Percentiles rank a stretch among this genome's conserved stretches.
phyloP scores from a whole-genome alignment of 2,888 invertebrate genomes.

The Tenthredo mesomela region DNA sequence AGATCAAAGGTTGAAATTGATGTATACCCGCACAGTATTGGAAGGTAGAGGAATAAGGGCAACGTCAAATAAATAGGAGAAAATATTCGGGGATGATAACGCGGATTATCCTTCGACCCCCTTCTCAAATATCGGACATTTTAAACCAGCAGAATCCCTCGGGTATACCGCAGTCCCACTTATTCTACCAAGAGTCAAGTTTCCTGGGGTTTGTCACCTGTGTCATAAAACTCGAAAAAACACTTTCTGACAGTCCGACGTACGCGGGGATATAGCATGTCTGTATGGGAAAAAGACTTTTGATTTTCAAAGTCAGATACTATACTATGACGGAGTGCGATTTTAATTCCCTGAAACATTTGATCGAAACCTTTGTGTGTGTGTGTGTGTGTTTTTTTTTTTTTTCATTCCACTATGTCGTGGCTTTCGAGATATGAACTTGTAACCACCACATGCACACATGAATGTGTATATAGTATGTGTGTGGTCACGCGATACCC shows the following conservation, averaged over 20 bases:
- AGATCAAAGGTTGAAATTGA: background rate
- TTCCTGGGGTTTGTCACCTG: background rate
- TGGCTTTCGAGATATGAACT: too few relatives aligned
- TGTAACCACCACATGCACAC: too few relatives aligned
- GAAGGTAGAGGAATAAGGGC: background rate
- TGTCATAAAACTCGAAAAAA: conserved; percentile 10
- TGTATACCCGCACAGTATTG: too few relatives aligned
- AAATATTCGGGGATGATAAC: background rate
- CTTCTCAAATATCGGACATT: conserved; percentile 14
- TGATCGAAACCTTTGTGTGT: background rate
- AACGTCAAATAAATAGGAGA: background rate
- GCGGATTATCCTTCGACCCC: background rate
- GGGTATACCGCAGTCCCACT: background rate
- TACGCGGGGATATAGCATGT: too few relatives aligned
- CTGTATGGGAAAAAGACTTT: too few relatives aligned
- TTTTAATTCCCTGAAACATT: background rate
- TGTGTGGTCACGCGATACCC: background rate
- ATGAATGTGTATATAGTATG: too few relatives aligned
- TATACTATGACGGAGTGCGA: background rate
- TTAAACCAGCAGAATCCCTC: background rate
- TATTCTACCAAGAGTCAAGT: background rate
- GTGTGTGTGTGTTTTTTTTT: too few relatives aligned
- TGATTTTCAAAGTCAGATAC: background rate
- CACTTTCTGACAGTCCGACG: too few relatives aligned
- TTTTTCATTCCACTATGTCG: background rate